Evolutionary conservation across 2,113 vertebrate species (phyloP).

Genomic region (Globicephala melas): DNA sequence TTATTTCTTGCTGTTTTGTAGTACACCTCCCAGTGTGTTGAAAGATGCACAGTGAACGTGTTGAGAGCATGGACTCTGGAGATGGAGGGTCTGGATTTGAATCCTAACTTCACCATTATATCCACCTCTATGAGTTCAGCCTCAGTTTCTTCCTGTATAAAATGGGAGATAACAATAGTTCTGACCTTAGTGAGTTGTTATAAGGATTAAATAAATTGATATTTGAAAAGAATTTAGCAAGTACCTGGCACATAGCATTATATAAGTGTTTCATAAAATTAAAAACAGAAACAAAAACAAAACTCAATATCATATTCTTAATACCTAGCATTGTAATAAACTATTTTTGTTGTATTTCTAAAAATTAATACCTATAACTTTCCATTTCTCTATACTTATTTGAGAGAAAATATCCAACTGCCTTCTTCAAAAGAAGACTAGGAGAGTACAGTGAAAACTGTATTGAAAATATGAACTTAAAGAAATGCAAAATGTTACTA

Average conservation of each 20-base stretch:
- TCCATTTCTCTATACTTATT: not conserved
- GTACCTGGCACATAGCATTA: not conserved
- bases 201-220: not conserved
- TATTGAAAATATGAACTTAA: not conserved
- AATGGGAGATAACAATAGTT: not conserved
- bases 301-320: not conserved
- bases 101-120: not conserved
- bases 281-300: not conserved
- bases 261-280: not conserved
- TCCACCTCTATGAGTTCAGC: not conserved
- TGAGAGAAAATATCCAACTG: not conserved
- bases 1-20: not conserved
- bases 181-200: not conserved
- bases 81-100: not conserved
- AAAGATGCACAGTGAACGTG: not conserved
- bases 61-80: not conserved
- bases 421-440: not conserved
- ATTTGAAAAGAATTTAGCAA: conserved; percentile 14
- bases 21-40: not conserved
- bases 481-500: not conserved
- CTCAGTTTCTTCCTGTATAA: not conserved
- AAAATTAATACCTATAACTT: not conserved
- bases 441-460: not conserved
- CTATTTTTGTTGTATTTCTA: not conserved
- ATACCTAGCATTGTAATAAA: not conserved